Conservation (phyloP, 2,113 vertebrate genomes). For the Nibea coibor region DNA sequence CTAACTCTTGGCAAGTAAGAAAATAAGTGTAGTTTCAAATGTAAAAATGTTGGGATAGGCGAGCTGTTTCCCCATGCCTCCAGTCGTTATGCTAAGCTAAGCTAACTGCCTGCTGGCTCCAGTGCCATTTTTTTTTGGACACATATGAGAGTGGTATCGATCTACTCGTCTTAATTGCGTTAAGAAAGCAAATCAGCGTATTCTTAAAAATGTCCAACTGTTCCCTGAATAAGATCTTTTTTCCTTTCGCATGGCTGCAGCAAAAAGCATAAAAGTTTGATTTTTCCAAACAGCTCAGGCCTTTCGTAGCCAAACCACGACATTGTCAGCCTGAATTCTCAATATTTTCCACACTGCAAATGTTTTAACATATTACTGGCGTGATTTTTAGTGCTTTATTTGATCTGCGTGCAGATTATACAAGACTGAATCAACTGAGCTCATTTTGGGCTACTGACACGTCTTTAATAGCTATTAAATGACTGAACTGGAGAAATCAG, state of each 20-base stretch:
- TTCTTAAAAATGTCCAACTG: not conserved
- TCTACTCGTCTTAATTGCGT: too few relatives aligned
- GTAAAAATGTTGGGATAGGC: too few relatives aligned
- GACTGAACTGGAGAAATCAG: slow-evolving; percentile 31
- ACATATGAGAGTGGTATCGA: not conserved
- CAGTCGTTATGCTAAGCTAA: too few relatives aligned
- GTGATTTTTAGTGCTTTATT: slow-evolving; percentile 1
- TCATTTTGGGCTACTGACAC: not conserved
- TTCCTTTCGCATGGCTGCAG: not conserved
- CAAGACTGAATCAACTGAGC: not conserved
- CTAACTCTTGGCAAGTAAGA: too few relatives aligned
- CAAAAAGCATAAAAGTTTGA: not conserved
- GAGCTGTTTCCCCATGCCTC: too few relatives aligned
- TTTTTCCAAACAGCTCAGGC: not conserved
- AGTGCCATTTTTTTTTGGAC: not conserved
- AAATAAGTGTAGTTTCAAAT: too few relatives aligned
- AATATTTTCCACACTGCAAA: not conserved
- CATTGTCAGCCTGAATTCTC: not conserved
- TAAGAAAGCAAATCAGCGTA: not conserved
- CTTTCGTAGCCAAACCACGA: not conserved
- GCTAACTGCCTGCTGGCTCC: too few relatives aligned
- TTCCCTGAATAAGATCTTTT: not conserved
- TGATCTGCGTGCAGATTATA: slow-evolving; percentile 8
- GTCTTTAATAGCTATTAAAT: slow-evolving; percentile 12
- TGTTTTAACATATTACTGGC: not conserved